These are phyloP conservation scores for Zaprionus lineosus DNA, from an alignment of 2,888 invertebrate species.

Conservation along the genomic window DNA sequence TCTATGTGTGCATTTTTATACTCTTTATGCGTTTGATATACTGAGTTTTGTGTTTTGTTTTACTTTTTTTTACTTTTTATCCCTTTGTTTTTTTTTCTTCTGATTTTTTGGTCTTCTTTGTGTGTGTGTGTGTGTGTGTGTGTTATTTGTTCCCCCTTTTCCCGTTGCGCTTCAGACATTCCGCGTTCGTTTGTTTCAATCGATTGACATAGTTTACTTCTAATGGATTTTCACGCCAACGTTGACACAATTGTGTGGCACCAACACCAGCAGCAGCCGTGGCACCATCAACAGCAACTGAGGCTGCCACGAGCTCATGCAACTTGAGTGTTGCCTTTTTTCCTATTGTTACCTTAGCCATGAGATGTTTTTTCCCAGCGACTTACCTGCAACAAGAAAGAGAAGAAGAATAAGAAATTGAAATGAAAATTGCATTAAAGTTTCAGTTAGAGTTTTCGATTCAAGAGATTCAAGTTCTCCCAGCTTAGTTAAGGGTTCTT, in stretches of 20 bases:
- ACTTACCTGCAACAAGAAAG: slow-evolving; percentile 65
- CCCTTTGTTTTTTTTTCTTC: slow-evolving; percentile 2
- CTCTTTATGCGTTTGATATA: slow-evolving; percentile 42
- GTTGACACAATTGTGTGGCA: slow-evolving; percentile 66
- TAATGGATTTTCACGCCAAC: slow-evolving; percentile 76
- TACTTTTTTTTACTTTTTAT: slow-evolving; percentile 22
- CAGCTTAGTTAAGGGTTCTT: no score
- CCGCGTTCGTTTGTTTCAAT: slow-evolving; percentile 61
- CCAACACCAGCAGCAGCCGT: slow-evolving; percentile 20
- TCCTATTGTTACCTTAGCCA: slow-evolving; percentile 27
- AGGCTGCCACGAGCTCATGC: slow-evolving; percentile 24
- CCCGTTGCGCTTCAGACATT: slow-evolving; percentile 27
- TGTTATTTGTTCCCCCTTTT: slow-evolving; percentile 8
- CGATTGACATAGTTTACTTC: slow-evolving; percentile 77
- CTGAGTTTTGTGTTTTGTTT: not conserved
- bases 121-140: no score
- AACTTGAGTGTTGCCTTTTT: slow-evolving; percentile 43
- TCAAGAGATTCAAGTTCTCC: slow-evolving; percentile 5
- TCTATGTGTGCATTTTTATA: slow-evolving; percentile 24
- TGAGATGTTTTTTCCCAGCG: slow-evolving; percentile 20
- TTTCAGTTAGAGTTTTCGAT: slow-evolving; percentile 42
- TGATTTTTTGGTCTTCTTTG: no score
- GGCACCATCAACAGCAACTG: slow-evolving; percentile 26
- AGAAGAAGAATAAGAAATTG: slow-evolving; percentile 30
- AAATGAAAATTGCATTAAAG: slow-evolving; percentile 66